Base-by-base conservation (phyloP, 1,140 invertebrate genomes). In the Panulirus ornatus region DNA sequence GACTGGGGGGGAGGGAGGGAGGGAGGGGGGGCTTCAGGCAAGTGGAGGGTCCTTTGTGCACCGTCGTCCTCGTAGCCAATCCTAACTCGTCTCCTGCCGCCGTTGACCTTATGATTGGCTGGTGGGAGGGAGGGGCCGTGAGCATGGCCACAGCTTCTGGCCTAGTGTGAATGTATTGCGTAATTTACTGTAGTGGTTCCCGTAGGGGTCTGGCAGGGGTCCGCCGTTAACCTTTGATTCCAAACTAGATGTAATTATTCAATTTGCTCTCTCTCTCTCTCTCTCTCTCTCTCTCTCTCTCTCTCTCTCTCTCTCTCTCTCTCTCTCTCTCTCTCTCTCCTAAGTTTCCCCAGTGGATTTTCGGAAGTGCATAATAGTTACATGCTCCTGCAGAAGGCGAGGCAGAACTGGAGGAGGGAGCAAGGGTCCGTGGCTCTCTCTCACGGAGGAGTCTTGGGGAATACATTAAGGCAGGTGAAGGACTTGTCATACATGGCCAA, bases 241-340 rank as follows among this genome's bases (percentile, higher is more conserved):
- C 30, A 30, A 81, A 54, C 27, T 54, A 81, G 51, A 54, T 51
- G 30, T 6, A 30, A 81, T 27, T 84, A 58, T 34, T 84, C 71
- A 47, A 66, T 75, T 66, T 47, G 22, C 71, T 47, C 30, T 34
- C 42, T n/a, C n/a, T n/a, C 66, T 47, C 63, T 75, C 40, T 42
- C 38, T 36, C 44, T 78, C 44, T 70, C 38, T 54, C 84, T 75
- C 38, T 70, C 58, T n/a, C 44, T 81, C 40, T 42, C 58, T 44
- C 58, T 84, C 34, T 27, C 22, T 78, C 75, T 76, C 54, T 54
- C 40, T 81, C 58, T 40, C 40, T 63, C 47, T 84, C 75, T 40
- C 27, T 36, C 27, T 76, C 42, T 40, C 38, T 76, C 78, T 54
- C 54, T 42, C 54, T 63, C 78, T 38, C 73, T 78, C 27, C 58